phyloP scores from a whole-genome alignment of 2,888 invertebrate genomes.

The Callosobruchus maculatus region DNA sequence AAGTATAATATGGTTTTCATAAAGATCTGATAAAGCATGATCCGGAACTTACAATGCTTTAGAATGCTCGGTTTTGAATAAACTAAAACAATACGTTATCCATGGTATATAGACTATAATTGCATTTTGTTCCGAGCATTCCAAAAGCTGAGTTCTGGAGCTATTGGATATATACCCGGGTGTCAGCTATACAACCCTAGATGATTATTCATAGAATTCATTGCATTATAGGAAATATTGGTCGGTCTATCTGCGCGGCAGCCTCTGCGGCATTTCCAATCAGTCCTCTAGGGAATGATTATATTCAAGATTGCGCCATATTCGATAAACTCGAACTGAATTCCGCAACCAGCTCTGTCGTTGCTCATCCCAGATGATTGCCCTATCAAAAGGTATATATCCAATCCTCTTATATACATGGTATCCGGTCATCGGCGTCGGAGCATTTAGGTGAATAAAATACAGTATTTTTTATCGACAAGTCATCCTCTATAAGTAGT shows the following conservation, averaged over 20 bases:
- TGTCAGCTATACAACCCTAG: neutral
- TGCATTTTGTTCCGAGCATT: neutral
- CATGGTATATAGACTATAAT: neutral
- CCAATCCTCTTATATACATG: neutral
- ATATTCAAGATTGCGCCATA: conserved; percentile 29
- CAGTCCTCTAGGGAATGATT: conserved; percentile 41
- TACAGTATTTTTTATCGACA: too few relatives aligned
- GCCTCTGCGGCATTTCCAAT: conserved; percentile 37
- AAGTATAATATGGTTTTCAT: too few relatives aligned
- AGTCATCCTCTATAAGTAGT: too few relatives aligned
- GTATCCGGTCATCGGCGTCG: neutral
- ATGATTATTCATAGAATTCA: neutral
- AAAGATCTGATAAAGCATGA: too few relatives aligned
- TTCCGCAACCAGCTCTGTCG: conserved; percentile 6
- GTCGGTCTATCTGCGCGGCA: neutral
- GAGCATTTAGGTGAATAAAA: neutral
- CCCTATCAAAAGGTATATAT: neutral
- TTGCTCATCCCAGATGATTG: conserved; percentile 13
- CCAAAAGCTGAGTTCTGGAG: neutral
- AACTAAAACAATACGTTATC: too few relatives aligned
- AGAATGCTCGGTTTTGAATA: too few relatives aligned
- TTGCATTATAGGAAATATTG: neutral
- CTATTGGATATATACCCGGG: neutral
- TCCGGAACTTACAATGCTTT: too few relatives aligned
- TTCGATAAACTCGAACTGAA: conserved; percentile 23